Evolutionary conservation across 2,797 vertebrate species (phyloP).

Genomic region (Pangasius mekongensis): DNA sequence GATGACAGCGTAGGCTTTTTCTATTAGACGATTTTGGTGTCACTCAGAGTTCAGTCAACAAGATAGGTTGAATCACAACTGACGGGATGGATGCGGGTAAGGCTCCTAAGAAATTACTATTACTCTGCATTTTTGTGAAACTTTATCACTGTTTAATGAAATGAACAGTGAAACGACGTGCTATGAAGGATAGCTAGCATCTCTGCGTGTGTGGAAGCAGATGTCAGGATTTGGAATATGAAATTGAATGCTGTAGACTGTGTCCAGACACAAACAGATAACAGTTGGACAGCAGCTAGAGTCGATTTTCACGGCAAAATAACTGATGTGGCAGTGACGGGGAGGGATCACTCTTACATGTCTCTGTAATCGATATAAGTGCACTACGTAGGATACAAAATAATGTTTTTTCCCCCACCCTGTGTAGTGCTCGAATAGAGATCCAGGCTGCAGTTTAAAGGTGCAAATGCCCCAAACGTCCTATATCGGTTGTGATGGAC

Average conservation of each 20-base stretch:
- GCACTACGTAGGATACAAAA: background rate
- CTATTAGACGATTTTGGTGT: constrained; percentile 65
- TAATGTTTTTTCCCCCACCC: too few species aligned
- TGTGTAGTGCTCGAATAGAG: background rate
- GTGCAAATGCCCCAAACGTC: background rate
- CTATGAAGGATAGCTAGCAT: background rate
- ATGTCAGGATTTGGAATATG: background rate
- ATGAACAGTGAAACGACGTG: background rate
- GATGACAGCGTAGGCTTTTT: constrained; percentile 4
- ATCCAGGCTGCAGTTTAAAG: background rate
- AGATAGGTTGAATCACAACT: constrained; percentile 72
- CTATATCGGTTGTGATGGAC: background rate
- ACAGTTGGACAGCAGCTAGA: constrained; percentile 5
- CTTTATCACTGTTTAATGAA: background rate
- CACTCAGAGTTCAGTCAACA: constrained; percentile 67
- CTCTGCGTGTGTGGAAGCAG: background rate
- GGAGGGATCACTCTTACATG: background rate
- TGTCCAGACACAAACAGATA: background rate
- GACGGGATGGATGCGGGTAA: constrained; percentile 86
- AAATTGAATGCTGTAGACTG: background rate
- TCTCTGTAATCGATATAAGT: background rate
- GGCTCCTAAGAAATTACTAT: constrained; percentile 49
- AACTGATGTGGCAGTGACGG: background rate
- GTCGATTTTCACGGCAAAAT: background rate
- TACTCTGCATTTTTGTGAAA: constrained; percentile 30